A percentile compares a stretch with the other conserved stretches of the same genome.
Evolutionary conservation across 1,140 invertebrate species (phyloP).

Genomic region (Paraescarpia echinospica): DNA sequence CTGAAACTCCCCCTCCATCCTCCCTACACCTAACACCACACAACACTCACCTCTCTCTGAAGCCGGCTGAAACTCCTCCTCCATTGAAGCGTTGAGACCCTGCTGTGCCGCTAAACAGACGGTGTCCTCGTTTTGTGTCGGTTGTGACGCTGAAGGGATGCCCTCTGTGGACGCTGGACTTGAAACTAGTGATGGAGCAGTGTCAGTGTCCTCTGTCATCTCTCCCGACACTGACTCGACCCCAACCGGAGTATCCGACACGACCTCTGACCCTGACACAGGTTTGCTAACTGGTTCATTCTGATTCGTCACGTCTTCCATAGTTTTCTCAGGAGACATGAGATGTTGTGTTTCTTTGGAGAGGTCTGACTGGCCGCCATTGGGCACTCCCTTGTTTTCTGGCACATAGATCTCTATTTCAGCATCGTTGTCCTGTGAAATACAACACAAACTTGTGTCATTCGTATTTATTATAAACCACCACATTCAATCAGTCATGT

Average conservation of each 20-base stretch:
- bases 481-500: neutral
- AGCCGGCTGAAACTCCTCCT: neutral
- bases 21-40: neutral
- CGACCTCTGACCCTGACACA: neutral
- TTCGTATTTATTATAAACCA: neutral
- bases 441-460: neutral
- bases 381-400: neutral
- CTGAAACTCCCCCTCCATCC: neutral
- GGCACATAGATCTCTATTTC: neutral
- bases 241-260: neutral
- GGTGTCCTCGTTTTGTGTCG: neutral
- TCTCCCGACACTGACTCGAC: neutral
- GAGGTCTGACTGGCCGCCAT: neutral
- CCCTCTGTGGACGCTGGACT: neutral
- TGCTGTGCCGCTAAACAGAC: neutral
- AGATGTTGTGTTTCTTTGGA: neutral
- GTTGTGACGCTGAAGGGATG: neutral
- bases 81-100: neutral
- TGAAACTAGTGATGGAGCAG: neutral
- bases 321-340: neutral
- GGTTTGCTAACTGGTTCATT: neutral
- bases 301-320: neutral
- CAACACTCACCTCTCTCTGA: too few relatives aligned
- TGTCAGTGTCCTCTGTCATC: neutral
- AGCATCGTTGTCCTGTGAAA: neutral